These are phyloP conservation scores for Phycodurus eques DNA, from an alignment of 2,113 vertebrate species.

Conservation along the genomic window DNA sequence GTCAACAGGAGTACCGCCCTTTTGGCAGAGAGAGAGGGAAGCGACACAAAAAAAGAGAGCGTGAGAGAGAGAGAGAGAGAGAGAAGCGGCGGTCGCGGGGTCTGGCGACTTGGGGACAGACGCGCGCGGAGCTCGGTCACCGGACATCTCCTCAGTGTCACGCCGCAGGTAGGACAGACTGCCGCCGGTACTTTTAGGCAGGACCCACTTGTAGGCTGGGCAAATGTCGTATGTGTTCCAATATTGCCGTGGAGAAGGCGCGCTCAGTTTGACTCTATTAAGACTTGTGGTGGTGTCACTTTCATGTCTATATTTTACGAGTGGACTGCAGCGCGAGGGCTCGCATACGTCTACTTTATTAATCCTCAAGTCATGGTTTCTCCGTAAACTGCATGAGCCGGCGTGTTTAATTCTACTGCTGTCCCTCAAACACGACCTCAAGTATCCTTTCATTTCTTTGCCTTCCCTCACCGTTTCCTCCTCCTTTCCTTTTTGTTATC, in stretches of 20 bases:
- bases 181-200: background rate
- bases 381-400: background rate
- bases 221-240: background rate
- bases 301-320: background rate
- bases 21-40: slow-evolving; percentile 10
- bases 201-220: background rate
- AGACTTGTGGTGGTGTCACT: background rate
- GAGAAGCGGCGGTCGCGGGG: background rate
- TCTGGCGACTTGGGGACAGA: background rate
- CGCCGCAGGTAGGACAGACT: slow-evolving; percentile 4
- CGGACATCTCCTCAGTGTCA: background rate
- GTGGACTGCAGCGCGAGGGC: background rate
- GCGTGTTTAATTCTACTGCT: background rate
- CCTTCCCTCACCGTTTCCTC: background rate
- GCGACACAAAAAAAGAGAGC: too few relatives aligned
- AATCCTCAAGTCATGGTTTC: background rate
- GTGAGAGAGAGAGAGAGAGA: background rate
- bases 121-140: background rate
- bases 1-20: slow-evolving; percentile 36
- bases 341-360: background rate
- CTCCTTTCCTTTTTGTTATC: background rate
- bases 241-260: background rate
- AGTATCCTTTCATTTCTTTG: background rate
- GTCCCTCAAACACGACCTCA: background rate
- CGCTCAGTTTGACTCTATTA: background rate